Percentiles rank a stretch among this genome's conserved stretches.
phyloP scores from a whole-genome alignment of 2,797 vertebrate species.

The Cottoperca gobio region DNA sequence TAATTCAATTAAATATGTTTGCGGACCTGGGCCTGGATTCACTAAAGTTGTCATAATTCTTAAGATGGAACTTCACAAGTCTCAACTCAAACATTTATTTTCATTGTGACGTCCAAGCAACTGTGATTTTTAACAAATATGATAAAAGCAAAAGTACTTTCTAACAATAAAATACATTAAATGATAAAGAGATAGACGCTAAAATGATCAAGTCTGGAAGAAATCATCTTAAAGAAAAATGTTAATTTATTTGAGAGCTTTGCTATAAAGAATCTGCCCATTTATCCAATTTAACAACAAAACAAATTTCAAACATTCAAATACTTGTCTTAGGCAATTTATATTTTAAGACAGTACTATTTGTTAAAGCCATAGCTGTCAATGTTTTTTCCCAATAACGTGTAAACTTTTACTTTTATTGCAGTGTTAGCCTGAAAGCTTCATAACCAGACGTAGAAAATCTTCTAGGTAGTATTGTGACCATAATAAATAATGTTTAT shows the following conservation, averaged over 20 bases:
- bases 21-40: background rate
- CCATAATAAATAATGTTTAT: background rate
- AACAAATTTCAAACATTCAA: no score
- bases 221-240: background rate
- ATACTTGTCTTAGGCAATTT: background rate
- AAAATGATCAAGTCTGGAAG: background rate
- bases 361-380: background rate
- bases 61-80: background rate
- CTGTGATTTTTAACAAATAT: background rate
- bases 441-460: slow-evolving; percentile 6
- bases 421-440: background rate
- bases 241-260: background rate
- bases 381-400: background rate
- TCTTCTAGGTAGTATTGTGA: background rate
- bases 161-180: background rate
- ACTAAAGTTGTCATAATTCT: background rate
- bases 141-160: background rate
- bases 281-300: background rate
- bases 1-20: background rate
- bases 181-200: background rate
- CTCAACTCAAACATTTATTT: background rate
- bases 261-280: background rate
- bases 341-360: background rate
- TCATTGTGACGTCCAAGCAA: background rate
- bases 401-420: no score